Conservation (phyloP, 2,113 vertebrate genomes). For the Psammodynastes pulverulentus region DNA sequence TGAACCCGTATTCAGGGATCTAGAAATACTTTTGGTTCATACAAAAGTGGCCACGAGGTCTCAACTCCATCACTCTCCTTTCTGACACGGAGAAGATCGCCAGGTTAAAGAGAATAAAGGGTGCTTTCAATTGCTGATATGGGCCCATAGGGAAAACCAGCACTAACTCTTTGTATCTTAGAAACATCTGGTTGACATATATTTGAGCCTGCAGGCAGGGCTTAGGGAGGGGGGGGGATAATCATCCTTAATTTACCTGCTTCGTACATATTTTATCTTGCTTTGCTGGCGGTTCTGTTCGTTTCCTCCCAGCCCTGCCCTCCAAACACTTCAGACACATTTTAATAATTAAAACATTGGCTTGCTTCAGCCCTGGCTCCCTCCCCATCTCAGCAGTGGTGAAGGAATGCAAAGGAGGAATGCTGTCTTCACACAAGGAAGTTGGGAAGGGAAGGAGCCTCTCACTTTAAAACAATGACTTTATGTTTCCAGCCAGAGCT, state of each 20-base stretch:
- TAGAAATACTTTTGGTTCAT: not conserved
- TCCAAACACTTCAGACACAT: not conserved
- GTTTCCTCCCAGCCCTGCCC: not conserved
- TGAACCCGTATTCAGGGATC: not conserved
- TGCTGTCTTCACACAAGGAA: constrained; percentile 23
- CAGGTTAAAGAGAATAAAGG: constrained; percentile 15
- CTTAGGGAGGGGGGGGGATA: not conserved
- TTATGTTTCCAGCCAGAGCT: constrained; percentile 30
- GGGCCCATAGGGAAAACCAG: not conserved
- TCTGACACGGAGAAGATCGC: not conserved
- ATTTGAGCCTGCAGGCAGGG: not conserved
- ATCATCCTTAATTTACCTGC: constrained; percentile 28
- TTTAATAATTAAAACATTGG: constrained; percentile 18
- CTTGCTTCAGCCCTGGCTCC: not conserved
- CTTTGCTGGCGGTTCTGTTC: not conserved
- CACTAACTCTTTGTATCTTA: constrained; percentile 16
- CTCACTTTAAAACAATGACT: constrained; percentile 25
- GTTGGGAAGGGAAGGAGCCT: constrained; percentile 18
- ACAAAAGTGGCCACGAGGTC: not conserved
- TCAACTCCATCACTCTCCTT: not conserved
- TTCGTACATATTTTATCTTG: not conserved
- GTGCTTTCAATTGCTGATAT: constrained; percentile 21
- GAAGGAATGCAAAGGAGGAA: constrained; percentile 20
- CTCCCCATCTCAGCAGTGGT: constrained; percentile 18
- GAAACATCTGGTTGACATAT: constrained; percentile 32